Evolutionary conservation across 1,140 invertebrate species (phyloP).

Genomic region (Heliconius himera): DNA sequence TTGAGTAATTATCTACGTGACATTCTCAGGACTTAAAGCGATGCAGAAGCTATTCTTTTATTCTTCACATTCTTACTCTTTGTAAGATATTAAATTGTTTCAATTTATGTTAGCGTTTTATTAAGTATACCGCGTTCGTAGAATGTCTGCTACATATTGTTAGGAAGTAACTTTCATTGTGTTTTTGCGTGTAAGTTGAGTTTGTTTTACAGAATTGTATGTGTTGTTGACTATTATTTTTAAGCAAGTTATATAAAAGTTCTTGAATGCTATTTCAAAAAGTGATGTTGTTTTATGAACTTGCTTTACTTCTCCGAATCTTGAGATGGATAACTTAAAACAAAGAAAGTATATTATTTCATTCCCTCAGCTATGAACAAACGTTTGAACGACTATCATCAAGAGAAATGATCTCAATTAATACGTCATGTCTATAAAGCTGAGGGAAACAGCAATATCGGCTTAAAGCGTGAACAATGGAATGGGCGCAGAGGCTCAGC

Average conservation of each 20-base stretch:
- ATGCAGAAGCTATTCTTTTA: not conserved
- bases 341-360: not conserved
- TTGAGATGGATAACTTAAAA: not conserved
- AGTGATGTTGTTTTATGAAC: too few relatives aligned
- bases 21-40: too few relatives aligned
- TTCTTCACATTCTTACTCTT: not conserved
- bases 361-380: not conserved
- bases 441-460: conserved; percentile 41
- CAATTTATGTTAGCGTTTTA: conserved; percentile 8
- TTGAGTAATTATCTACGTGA: not conserved
- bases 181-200: not conserved
- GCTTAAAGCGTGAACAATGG: conserved; percentile 45
- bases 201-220: not conserved
- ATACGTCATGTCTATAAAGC: conserved; percentile 16
- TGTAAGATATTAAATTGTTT: not conserved
- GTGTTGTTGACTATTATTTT: not conserved
- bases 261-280: not conserved
- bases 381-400: not conserved
- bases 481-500: conserved; percentile 46
- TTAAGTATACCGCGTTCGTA: not conserved
- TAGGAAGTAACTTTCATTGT: not conserved
- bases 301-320: too few relatives aligned
- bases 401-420: conserved; percentile 22
- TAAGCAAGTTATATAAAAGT: not conserved
- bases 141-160: not conserved